Evolutionary conservation across 2,888 invertebrate species (phyloP).

Genomic region (Clusia tigrina): DNA sequence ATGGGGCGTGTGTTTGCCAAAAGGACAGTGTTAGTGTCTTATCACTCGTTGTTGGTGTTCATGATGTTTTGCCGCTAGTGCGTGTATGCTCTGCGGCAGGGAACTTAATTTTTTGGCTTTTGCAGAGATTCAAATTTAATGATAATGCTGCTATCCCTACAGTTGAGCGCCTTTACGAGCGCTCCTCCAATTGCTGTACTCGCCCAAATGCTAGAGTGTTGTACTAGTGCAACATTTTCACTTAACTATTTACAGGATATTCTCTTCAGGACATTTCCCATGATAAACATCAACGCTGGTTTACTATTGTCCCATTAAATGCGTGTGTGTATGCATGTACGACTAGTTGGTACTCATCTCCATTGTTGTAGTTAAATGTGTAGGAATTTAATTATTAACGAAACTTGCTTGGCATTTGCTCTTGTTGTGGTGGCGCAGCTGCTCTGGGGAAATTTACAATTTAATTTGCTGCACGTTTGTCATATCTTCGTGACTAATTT

Average conservation of each 20-base stretch:
- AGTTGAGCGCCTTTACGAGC: not conserved
- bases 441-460: slow-evolving; percentile 7
- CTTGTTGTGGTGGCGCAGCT: not conserved
- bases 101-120: not conserved
- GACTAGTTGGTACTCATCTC: not conserved
- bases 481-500: not conserved
- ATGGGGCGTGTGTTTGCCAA: not conserved
- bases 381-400: not conserved
- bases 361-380: not conserved
- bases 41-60: not conserved
- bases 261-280: not conserved
- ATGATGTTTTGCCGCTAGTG: not conserved
- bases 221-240: slow-evolving; percentile 13
- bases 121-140: too few species aligned
- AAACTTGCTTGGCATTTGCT: not conserved
- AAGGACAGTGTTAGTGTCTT: not conserved
- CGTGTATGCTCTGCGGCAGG: not conserved
- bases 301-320: slow-evolving; percentile 5
- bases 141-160: not conserved
- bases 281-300: not conserved
- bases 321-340: not conserved
- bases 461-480: not conserved
- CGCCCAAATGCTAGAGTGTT: slow-evolving; percentile 34
- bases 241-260: slow-evolving; percentile 21
- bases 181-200: too few species aligned